These are phyloP conservation scores for Lytechinus pictus DNA, from an alignment of 35 echinoderm and acorn worm genomes.

Conservation along the genomic window DNA sequence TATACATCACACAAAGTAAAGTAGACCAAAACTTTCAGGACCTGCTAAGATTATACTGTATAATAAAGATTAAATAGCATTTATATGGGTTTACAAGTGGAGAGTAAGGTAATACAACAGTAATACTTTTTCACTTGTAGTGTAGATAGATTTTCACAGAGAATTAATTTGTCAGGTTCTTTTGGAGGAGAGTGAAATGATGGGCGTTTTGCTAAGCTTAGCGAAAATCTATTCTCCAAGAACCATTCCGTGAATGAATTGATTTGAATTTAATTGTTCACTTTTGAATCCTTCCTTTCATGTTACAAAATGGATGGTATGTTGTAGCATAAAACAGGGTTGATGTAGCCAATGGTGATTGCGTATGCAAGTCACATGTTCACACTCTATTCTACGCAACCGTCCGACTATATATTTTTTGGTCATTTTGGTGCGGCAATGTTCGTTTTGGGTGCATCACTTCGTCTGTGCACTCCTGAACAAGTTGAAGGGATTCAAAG, in stretches of 20 bases:
- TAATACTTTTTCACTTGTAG: neutral
- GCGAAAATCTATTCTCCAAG: neutral
- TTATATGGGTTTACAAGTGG: neutral
- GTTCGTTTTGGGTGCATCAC: too few species aligned
- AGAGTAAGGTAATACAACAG: neutral
- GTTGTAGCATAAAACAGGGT: too few species aligned
- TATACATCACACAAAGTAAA: neutral
- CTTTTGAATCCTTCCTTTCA: too few species aligned
- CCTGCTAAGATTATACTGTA: neutral
- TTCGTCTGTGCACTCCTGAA: too few species aligned
- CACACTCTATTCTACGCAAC: too few species aligned
- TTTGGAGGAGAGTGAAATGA: neutral
- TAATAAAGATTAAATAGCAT: neutral
- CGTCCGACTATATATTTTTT: too few species aligned
- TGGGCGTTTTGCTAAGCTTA: neutral
- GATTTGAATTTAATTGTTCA: too few species aligned
- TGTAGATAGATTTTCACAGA: neutral
- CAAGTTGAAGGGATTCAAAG: too few species aligned
- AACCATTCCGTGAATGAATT: neutral
- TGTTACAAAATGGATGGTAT: too few species aligned
- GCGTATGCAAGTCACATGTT: too few species aligned
- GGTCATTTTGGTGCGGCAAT: too few species aligned
- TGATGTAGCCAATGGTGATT: too few species aligned
- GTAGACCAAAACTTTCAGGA: neutral
- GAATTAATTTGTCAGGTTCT: neutral